These are phyloP conservation scores for Galerucella pusilla DNA, from an alignment of 2,888 invertebrate species.

Conservation along the genomic window DNA sequence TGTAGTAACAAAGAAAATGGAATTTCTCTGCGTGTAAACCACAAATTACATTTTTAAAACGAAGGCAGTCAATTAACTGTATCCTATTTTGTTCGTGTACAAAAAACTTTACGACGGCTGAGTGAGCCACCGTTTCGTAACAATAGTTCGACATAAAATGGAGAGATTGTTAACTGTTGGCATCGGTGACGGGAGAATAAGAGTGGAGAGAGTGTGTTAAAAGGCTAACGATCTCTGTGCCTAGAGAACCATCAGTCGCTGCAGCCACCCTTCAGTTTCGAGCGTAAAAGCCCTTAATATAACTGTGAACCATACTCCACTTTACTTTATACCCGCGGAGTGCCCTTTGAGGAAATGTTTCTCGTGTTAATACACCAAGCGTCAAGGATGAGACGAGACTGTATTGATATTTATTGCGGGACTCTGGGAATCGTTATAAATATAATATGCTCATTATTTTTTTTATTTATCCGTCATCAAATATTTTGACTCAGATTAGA, in stretches of 20 bases:
- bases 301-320: conserved; percentile 43
- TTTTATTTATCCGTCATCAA: background rate
- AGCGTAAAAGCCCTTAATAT: conserved; percentile 46
- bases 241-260: conserved; percentile 43
- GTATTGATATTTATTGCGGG: background rate
- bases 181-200: conserved; percentile 26
- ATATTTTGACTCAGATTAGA: background rate
- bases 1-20: background rate
- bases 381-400: conserved; percentile 16
- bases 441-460: background rate
- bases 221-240: conserved; percentile 46
- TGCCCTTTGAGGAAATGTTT: conserved; percentile 34
- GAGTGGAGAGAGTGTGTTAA: conserved; percentile 39
- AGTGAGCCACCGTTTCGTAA: conserved; percentile 27
- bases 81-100: background rate
- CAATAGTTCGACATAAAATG: conserved; percentile 40
- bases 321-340: conserved; percentile 39
- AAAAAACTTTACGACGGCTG: conserved; percentile 9
- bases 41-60: background rate
- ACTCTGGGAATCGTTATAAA: background rate
- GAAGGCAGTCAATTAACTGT: conserved; percentile 10
- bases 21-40: background rate
- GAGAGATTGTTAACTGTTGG: conserved; percentile 43
- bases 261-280: conserved; percentile 42
- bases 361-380: conserved; percentile 32